Base-by-base conservation (phyloP, 1,140 invertebrate genomes). In the Orius laevigatus region DNA sequence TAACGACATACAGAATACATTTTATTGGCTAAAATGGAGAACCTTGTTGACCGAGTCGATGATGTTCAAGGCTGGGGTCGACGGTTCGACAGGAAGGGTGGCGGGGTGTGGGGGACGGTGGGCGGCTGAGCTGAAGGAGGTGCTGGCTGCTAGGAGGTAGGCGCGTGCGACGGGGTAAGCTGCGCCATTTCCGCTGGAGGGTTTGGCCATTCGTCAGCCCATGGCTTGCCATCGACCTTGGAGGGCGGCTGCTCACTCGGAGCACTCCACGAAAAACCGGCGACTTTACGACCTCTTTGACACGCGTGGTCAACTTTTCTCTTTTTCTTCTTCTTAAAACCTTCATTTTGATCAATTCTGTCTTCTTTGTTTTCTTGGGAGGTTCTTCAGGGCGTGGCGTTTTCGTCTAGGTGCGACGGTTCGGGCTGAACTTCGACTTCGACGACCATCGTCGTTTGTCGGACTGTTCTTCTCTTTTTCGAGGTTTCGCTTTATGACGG, bases 41-140 rank as follows among this genome's bases (percentile, higher is more conserved):
- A 55, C 57, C 49, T 58, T 54, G 46, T 58, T 58, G 34, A 58
- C 57, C 18, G 57, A 57, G 19, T 57, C 56, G 5, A 58, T 41
- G 32, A 58, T 57, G 16, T 14, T 56, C 57, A 1, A 58, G 44
- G 32, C 55, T 56, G 33, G 50, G n/a, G 44, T 44, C 34, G 49
- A 38, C 45, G 25, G 43, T 35, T 35, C 25, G 15, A 11, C 18
- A 16, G 35, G 20, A 25, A 18, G 44, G 12, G 15, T n/a, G 9
- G n/a, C n/a, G n/a, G n/a, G n/a, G n/a, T n/a, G n/a, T 9, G n/a
- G 15, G 34, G 8, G 25, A 34, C 2, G n/a, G n/a, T 12, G 18
- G n/a, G n/a, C 10, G 38, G 12, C n/a, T 19, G 36, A 2, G 16
- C 35, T 12, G 40, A 15, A 14, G 25, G 1, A 1, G 18, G 18